Base-by-base conservation (phyloP, 2,797 vertebrate species). In the Syngnathus rostellatus region DNA sequence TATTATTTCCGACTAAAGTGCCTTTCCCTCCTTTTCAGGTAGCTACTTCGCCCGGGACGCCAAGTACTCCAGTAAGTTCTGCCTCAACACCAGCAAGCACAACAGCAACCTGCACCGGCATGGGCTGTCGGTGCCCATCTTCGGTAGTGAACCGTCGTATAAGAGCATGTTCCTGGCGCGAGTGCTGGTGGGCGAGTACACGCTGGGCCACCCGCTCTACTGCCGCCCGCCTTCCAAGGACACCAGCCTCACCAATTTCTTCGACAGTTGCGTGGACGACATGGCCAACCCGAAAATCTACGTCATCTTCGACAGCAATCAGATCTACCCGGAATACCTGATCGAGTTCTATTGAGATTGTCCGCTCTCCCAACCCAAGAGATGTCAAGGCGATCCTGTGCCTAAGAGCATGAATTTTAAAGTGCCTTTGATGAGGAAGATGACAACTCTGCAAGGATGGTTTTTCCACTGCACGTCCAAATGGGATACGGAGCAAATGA, bases 301-400 rank as follows among this genome's bases (percentile, higher is more conserved):
- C 71, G 96, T 99, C 46, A 93, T 99, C 76, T 99, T 99, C 64
- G 97, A 99, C 87, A 93, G 93, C 87, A 98, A 97, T 86, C 97
- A 99, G 86, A 95, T 97, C 78, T 99, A 99, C 73, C 97, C 97
- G 0, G 97, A 99, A 77, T 99, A 99, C 85, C 87, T 99, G 75
- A 96, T 99, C 66, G 93, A 97, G 80, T 98, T 99, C 74, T 93
- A 89, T 73, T 95, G 89, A 94, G 43, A 21, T 69, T 39, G 45
- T 7, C 17, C n/a, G 41, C 39, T 0, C 10, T 16, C 5, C 62
- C 40, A 1, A 39, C 6, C 17, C 37, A 5, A 60, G 57, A 7
- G 31, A 59, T 16, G 60, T 43, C 51, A 12, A 21, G 8, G 41
- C 6, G 65, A 72, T 70, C 68, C 69, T 54, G 73, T 61, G 55